These are phyloP conservation scores for Dione juno DNA, from an alignment of 2,888 invertebrate species.

Conservation along the genomic window DNA sequence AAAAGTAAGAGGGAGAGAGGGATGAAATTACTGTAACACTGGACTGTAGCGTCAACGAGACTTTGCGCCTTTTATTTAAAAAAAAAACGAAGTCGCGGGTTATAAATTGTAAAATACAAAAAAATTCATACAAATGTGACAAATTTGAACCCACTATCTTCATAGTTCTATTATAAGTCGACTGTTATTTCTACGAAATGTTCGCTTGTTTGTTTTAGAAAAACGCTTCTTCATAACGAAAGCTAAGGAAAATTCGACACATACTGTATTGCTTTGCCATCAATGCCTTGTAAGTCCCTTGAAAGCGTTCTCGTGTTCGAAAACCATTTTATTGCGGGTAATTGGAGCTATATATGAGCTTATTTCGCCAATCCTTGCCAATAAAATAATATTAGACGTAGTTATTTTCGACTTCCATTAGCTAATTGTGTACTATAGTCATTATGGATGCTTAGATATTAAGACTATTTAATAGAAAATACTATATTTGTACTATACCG, in stretches of 20 bases:
- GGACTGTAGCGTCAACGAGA: no score
- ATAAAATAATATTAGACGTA: constrained; percentile 39
- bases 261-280: constrained; percentile 15
- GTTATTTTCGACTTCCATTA: constrained; percentile 34
- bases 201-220: background rate
- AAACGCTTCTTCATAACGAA: background rate
- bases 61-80: no score
- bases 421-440: constrained; percentile 20
- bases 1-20: no score
- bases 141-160: no score
- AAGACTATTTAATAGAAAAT: background rate
- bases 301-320: constrained; percentile 49
- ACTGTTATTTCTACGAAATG: no score
- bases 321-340: constrained; percentile 46
- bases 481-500: background rate
- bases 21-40: no score
- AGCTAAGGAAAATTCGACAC: constrained; percentile 7
- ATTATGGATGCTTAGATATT: background rate
- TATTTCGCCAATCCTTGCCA: constrained; percentile 33
- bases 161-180: no score
- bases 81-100: no score
- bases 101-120: no score
- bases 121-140: no score
- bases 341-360: constrained; percentile 45
- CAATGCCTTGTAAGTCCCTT: constrained; percentile 32